These are phyloP conservation scores for Hemiprocne comata DNA, from an alignment of 2,113 vertebrate species.

Conservation along the genomic window DNA sequence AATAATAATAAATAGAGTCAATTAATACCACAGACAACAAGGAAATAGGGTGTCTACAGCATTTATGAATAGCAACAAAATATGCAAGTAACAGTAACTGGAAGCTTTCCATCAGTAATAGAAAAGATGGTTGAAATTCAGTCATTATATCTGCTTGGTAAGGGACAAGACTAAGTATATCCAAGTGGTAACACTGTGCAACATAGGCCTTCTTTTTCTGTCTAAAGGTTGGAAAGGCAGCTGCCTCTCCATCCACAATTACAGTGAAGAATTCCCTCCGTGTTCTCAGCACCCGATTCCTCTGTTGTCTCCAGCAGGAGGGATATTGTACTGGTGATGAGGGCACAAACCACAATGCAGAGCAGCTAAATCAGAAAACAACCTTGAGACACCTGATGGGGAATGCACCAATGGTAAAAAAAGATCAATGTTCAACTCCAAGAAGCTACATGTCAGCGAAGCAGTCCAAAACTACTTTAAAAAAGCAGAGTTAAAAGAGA, in stretches of 20 bases:
- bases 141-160: background rate
- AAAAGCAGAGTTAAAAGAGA: background rate
- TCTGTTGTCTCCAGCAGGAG: background rate
- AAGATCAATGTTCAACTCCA: background rate
- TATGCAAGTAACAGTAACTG: background rate
- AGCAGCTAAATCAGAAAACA: conserved; percentile 1
- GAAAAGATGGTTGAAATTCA: background rate
- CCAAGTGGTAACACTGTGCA: background rate
- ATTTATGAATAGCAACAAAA: background rate
- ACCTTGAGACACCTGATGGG: background rate
- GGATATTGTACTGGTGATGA: background rate
- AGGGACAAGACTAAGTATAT: background rate
- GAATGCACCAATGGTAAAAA: background rate
- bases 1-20: background rate
- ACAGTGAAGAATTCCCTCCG: background rate
- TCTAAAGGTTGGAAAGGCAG: background rate
- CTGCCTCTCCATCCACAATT: background rate
- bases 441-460: background rate
- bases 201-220: background rate
- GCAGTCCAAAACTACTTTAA: background rate
- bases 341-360: background rate
- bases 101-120: background rate
- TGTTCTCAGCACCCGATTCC: background rate
- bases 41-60: background rate
- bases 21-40: background rate